A percentile compares a stretch with the other conserved stretches of the same genome.
Evolutionary conservation across 2,797 vertebrate species (phyloP).

Genomic region (Ambastaia sidthimunki): DNA sequence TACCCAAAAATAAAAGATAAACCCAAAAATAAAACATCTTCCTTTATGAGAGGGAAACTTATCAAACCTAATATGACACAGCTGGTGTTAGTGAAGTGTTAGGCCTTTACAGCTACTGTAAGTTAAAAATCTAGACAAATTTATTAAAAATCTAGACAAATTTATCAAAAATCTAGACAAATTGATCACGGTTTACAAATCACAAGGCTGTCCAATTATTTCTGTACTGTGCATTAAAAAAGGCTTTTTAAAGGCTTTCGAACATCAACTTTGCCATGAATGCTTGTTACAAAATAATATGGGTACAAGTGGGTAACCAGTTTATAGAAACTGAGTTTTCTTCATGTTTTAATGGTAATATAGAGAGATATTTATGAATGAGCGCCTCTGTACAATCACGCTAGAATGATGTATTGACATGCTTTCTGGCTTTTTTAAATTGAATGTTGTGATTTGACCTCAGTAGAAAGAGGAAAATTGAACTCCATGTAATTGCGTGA

Average conservation of each 20-base stretch:
- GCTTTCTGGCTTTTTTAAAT: conserved; percentile 22
- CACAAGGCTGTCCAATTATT: conserved; percentile 13
- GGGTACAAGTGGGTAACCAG: neutral
- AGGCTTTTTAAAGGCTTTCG: neutral
- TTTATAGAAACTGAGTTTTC: conserved; percentile 9
- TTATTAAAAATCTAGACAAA: neutral
- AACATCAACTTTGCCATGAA: neutral
- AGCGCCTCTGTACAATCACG: neutral
- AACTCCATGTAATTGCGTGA: conserved; percentile 45
- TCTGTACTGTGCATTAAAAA: neutral
- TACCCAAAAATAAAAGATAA: too few relatives aligned
- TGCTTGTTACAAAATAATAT: neutral
- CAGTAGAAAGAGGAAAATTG: conserved; percentile 14
- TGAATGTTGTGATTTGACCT: conserved; percentile 32
- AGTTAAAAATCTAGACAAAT: neutral
- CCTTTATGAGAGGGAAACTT: neutral
- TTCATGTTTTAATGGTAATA: conserved; percentile 22
- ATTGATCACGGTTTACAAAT: conserved; percentile 1
- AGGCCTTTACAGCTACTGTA: neutral
- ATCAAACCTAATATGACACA: neutral
- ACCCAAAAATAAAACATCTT: too few relatives aligned
- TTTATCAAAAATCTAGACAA: neutral
- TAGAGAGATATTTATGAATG: conserved; percentile 18
- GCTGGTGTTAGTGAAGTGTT: neutral
- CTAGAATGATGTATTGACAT: conserved; percentile 33